Base-by-base conservation (phyloP, 2,113 vertebrate genomes). In the Alectura lathami region DNA sequence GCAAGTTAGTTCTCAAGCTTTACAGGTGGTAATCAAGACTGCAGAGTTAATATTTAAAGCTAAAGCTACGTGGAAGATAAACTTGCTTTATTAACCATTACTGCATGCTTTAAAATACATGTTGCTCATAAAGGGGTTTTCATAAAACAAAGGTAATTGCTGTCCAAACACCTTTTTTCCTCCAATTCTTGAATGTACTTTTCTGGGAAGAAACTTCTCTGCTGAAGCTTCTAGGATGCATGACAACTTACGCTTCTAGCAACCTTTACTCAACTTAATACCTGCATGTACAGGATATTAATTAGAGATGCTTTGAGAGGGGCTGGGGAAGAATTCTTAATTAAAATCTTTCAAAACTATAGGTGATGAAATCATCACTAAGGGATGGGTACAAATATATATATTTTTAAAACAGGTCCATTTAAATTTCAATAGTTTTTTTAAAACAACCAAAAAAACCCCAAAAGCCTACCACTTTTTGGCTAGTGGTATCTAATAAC, bases 51-150 rank as follows among this genome's bases (percentile, higher is more conserved):
- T 68, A 88, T 81, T 77, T 74, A 91, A 95, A 78, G 89, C 78
- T 93, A 93, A 94, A 87, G 79, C n/a, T 59, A 36, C 1, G 8
- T 45, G 75, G 72, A 85, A 79, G 26, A 68, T 63, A 89, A 75
- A 91, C 68, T 84, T 89, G 94, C 89, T 96, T 97, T 81, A 97
- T 97, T 98, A 97, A 97, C 95, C 86, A 82, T 87, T 69, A 72
- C 63, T 96, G 97, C 98, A 98, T 98, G 98, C 93, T 91, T 91
- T 68, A 93, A 95, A 86, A 32, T 57, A 88, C 34, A 29, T 17
- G 20, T 89, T 95, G 89, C 92, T 97, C 64, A 67, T 51, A 83
- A 67, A 81, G 70, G 69, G 13, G 20, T 83, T 76, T 81, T 96
- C 27, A 21, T 74, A 77, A 68, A 84, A 22, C 68, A 30, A 60